Percentiles rank a stretch among this genome's conserved stretches.
phyloP scores from a whole-genome alignment of 2,113 vertebrate genomes.

The Petaurus breviceps region DNA sequence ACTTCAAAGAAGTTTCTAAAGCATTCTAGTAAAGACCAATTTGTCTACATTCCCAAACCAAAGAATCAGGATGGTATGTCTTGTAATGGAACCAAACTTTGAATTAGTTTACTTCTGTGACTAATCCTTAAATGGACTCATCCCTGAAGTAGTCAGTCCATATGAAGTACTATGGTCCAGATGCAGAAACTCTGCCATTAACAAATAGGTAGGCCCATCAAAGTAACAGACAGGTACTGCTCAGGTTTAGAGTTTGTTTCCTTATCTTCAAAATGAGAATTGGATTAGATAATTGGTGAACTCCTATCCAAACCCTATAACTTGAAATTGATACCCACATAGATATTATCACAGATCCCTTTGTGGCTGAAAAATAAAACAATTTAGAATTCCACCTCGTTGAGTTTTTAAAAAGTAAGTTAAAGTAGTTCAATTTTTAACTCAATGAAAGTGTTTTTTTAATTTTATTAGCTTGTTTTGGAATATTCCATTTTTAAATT shows the following conservation, averaged over 20 bases:
- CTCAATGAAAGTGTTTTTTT: conserved; percentile 3
- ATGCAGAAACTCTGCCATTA: background rate
- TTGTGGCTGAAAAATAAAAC: background rate
- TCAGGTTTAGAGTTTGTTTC: background rate
- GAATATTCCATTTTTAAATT: background rate
- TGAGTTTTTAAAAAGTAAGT: background rate
- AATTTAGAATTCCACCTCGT: background rate
- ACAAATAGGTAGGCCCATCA: background rate
- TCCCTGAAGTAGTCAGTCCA: background rate
- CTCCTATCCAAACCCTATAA: background rate
- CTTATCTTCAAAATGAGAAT: background rate
- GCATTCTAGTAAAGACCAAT: background rate
- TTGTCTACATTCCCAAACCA: background rate
- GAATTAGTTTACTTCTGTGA: background rate
- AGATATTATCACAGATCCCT: too few relatives aligned
- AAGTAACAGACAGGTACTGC: background rate
- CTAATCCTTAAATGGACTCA: background rate
- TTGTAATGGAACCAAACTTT: background rate
- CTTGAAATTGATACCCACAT: background rate
- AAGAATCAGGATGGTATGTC: background rate
- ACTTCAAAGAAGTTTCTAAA: conserved; percentile 41
- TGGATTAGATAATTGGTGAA: background rate
- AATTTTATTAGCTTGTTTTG: background rate
- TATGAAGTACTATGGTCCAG: background rate
- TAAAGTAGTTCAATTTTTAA: conserved; percentile 22